Conservation (phyloP, 2,888 invertebrate genomes). For the Drosophila antonietae region DNA sequence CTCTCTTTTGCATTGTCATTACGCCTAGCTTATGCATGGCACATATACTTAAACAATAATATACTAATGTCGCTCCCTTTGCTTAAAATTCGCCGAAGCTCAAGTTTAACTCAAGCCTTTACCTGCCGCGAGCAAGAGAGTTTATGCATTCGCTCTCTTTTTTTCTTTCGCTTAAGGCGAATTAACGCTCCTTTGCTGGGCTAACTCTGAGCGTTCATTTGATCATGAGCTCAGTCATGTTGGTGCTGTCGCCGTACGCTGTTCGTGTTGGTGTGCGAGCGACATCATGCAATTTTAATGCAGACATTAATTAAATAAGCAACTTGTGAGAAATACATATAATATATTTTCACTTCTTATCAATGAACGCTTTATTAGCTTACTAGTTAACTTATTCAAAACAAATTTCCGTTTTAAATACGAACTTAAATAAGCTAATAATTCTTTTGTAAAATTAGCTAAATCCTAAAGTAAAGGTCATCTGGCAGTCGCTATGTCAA, state of each 20-base stretch:
- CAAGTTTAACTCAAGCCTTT: not conserved
- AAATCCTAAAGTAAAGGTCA: not conserved
- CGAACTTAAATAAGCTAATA: not conserved
- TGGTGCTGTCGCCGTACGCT: not conserved
- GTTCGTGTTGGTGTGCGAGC: not conserved
- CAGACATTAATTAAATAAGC: not conserved
- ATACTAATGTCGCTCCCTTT: not conserved
- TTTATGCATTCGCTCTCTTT: not conserved
- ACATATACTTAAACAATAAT: not conserved
- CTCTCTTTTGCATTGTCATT: not conserved
- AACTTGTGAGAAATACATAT: not conserved
- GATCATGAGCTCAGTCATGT: not conserved
- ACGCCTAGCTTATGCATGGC: too few relatives aligned
- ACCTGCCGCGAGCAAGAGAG: not conserved
- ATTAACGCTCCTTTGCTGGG: not conserved
- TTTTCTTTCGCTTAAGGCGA: not conserved
- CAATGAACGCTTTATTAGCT: too few relatives aligned
- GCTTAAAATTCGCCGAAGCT: not conserved
- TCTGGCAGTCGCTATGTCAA: not conserved
- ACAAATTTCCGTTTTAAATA: too few relatives aligned
- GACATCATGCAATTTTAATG: not conserved
- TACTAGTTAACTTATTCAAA: too few relatives aligned
- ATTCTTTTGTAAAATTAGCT: too few relatives aligned
- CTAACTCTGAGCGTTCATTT: not conserved
- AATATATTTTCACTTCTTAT: too few relatives aligned